Base-by-base conservation (phyloP, 1,140 invertebrate genomes). In the Solenopsis fugax region DNA sequence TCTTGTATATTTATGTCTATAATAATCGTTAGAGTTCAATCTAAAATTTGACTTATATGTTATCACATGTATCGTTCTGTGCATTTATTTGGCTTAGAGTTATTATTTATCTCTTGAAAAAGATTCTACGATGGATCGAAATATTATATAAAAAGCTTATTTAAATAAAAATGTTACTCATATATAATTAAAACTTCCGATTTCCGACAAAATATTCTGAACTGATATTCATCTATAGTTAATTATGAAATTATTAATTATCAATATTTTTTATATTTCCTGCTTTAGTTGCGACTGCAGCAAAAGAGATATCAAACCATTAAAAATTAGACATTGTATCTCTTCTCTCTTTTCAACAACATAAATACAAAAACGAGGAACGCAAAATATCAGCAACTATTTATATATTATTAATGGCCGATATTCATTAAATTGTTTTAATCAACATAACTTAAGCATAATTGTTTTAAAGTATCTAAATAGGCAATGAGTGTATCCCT, bases 381-480 rank as follows among this genome's bases (percentile, higher is more conserved):
- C 2, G 34, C 10, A 6, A 37, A 58, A 12, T 29, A 24, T 58
- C 9, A 4, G 3, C n/a, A 58, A 16, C 16, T 60, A 45, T 13
- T 37, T 9, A 24, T 52, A 16, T 29, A 24, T 1, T 3, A 41
- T 1, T 3, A 41, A 12, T 5, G 9, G 48, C 0, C 10, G 1
- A 64, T 64, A 29, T 64, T 77, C 12, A 45, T 45, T 12, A 29
- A 41, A 24, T 29, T 29, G 4, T 67, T 3, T n/a, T 34, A 64
- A 64, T 7, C 18, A 65, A 58, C 37, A 4, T 34, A 69, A 60
- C 7, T 82, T 34, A 73, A 84, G 69, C 45, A n/a, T n/a, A n/a
- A n/a, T n/a, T n/a, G 29, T 75, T 73, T 50, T n/a, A 18, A 82
- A 73, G 41, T 41, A 58, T 81, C 50, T 50, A 29, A 18, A 3